Conservation (phyloP, 2,113 vertebrate species). For the Grantiella picta region DNA sequence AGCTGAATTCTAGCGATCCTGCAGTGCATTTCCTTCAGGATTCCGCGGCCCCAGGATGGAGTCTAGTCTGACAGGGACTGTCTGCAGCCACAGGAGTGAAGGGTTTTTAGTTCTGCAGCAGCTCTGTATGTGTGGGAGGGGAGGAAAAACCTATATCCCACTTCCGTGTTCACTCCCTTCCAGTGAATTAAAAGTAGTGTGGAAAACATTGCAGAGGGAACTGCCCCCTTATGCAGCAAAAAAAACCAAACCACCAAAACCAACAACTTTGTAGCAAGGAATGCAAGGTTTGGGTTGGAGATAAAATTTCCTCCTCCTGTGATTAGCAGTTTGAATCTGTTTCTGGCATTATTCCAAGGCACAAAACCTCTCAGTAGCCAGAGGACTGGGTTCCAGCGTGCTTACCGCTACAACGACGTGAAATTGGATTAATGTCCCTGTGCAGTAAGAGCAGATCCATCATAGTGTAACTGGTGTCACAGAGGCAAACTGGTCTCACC, state of each 20-base stretch:
- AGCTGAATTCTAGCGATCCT: background rate
- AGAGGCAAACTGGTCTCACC: background rate
- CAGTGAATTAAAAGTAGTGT: background rate
- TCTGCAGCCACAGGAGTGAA: background rate
- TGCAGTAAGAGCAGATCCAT: background rate
- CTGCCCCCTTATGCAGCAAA: background rate
- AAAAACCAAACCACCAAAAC: background rate
- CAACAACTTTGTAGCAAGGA: background rate
- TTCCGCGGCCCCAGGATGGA: background rate
- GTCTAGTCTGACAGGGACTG: background rate
- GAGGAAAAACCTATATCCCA: background rate
- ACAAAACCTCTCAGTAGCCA: background rate
- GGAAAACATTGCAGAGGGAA: background rate
- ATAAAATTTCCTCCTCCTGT: background rate
- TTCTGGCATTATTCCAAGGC: background rate
- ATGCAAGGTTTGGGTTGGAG: background rate
- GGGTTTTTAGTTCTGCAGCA: background rate
- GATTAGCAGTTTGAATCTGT: background rate
- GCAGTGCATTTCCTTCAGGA: background rate
- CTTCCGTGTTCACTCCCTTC: background rate
- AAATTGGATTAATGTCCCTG: background rate
- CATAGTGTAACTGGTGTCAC: background rate
- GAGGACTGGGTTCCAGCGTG: background rate
- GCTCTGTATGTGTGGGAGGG: background rate
- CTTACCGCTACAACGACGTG: accelerated